Evolutionary conservation across 1,140 invertebrate genomes (phyloP).

Genomic region (Steinernema khuongi): DNA sequence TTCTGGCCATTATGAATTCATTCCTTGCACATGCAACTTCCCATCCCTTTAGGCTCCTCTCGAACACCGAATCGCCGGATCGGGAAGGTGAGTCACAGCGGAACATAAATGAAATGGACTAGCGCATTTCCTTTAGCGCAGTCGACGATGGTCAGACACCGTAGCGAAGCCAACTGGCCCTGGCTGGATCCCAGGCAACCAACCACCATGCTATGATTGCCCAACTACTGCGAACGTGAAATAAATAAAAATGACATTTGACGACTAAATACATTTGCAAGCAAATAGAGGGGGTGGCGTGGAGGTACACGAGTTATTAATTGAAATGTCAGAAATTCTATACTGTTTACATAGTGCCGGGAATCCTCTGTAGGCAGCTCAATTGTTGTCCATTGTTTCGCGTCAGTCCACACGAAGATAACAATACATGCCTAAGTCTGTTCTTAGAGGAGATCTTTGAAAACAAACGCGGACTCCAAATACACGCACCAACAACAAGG

Average conservation of each 20-base stretch:
- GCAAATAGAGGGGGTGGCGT: not conserved
- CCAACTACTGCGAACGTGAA: not conserved
- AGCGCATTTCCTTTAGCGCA: not conserved
- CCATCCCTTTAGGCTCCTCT: not conserved
- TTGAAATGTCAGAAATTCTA: not conserved
- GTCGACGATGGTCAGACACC: not conserved
- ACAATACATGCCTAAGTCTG: no score
- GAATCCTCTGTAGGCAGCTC: not conserved
- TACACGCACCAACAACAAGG: no score
- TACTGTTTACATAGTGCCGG: not conserved
- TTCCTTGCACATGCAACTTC: slow-evolving; percentile 12
- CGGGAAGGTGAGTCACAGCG: slow-evolving; percentile 4
- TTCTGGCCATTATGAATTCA: not conserved
- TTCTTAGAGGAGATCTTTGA: no score
- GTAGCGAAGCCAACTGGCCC: slow-evolving; percentile 26
- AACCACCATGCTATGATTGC: slow-evolving; percentile 34
- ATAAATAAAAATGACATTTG: not conserved
- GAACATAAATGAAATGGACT: not conserved
- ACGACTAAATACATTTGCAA: not conserved
- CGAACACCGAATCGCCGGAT: not conserved
- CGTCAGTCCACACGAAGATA: no score
- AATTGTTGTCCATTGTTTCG: not conserved
- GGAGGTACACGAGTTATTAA: not conserved
- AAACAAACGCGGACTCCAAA: no score
- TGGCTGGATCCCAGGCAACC: slow-evolving; percentile 37